Evolutionary conservation across 2,797 vertebrate species (phyloP), one percentile per base, ranked within the genome.

Genomic region (Enteromius treurensis): DNA sequence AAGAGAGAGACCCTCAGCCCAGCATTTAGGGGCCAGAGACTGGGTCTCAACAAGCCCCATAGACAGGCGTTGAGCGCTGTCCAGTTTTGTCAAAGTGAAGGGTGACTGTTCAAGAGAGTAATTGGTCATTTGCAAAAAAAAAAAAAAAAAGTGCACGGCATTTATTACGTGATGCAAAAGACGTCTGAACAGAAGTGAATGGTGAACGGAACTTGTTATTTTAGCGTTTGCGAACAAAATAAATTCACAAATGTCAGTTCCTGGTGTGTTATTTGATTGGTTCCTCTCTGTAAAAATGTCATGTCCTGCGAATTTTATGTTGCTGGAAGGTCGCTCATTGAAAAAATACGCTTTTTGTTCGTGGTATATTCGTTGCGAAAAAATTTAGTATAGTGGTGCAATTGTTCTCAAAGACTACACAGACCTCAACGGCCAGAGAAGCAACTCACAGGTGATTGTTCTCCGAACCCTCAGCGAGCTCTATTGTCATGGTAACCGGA

Each of bases 401-500:
- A 89, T 84, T 84, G 86, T 68, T 79, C 78, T 47, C 86, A 90
- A 89, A 86, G 90, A 85, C 84, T 86, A 67, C 87, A 89, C 87
- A 87, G 88, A 91, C 85, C 88, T 88, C 86, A 77, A 55, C 80
- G 85, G 68, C 79, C 79, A 76, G 51, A 69, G 75, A 84, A 85
- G 88, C 85, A 73, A 88, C 86, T 88, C 84, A 83, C 85, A 88
- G 85, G 84, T 79, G 86, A 93, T 93, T 93, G 91, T 94, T 91
- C 89, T 85, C 77, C 83, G 84, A 88, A 88, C 87, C 88, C 71
- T 87, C 21, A 45, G 85, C 86, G 75, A 92, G 88, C 88, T 64
- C 84, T 82, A 93, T 93, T 92, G 93, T 93, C 94, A 95, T 95
- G 92, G 94, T 93, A 94, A 95, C 93, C 85, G 51, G 73, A 71